Evolutionary conservation across 2,113 vertebrate genomes (phyloP), one percentile per base, ranked within the genome.

Genomic region (Myiozetetes cayanensis): DNA sequence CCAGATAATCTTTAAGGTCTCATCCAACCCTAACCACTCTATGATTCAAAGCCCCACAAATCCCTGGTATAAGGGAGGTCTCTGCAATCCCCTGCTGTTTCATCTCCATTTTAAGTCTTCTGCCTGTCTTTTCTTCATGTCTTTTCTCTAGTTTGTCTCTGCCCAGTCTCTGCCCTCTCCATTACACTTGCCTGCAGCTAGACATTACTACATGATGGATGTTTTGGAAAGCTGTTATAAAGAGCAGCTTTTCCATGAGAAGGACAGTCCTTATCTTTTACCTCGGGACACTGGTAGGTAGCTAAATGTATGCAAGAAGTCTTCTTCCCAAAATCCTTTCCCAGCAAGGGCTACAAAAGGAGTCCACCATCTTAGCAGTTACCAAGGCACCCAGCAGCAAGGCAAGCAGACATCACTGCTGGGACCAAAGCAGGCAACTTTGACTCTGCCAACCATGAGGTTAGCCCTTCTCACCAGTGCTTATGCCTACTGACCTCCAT

Each of bases 401-500:
- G 49, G 35, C 6, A 41, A 41, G 56, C 33, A 13, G 52, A 20
- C 6, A 11, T 15, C 4, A 2, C 50, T 61, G 20, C 21, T 10
- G 37, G 47, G 41, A 55, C 41, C 4, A 5, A 47, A 24, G 31
- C 27, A 22, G 41, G 27, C 3, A 12, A 24, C 22, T 76, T 53
- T 1, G 0, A 53, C 8, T 18, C 37, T 73, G 28, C 73, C 47
- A 72, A 16, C 17, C 70, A 24, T 0, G 2, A 35, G 27, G 39
- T 18, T 1, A 46, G 50, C 10, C 39, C 78, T 61, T 35, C 61
- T 65, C 41, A 31, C 12, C 73, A 17, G 18, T 0, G 14, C n/a
- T 39, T 16, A 18, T 3, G 33, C 15, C 41, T 44, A 33, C 39
- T 24, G 28, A 31, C n/a, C 53, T 59, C 6, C 2, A 61, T 35